Evolutionary conservation across 2,113 vertebrate genomes (phyloP), one percentile per base, ranked within the genome.

Genomic region (Galbula dea): DNA sequence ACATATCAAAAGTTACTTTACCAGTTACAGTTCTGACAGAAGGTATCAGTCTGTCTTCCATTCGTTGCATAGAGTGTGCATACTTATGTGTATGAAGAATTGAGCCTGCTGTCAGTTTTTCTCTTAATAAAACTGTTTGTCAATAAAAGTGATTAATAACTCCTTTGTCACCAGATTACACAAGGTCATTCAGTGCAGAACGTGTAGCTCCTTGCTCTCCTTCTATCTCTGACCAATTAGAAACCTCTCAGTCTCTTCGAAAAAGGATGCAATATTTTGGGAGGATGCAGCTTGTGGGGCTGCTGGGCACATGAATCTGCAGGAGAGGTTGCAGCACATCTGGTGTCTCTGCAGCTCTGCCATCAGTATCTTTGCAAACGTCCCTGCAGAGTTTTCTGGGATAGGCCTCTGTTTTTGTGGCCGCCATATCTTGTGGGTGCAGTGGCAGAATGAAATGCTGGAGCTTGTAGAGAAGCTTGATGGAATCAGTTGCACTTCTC

Each of bases 61-160:
- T 36, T 91, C 66, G 89, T 78, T 88, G 19, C 79, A 20, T 55
- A 63, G 69, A 67, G 52, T 75, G 36, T 48, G 43, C 29, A 19
- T 69, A 24, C 1, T 1, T 49, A 21, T 5, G 2, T 74, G 20
- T 72, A 45, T 80, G 88, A 85, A 39, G 93, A 91, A 85, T 80
- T 83, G 79, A 89, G 20, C n/a, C 34, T 69, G 72, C 75, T 74
- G 67, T 37, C 37, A 88, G 34, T 39, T 94, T 83, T 95, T 86
- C 79, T 91, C 16, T 88, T 91, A 54, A 46, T 76, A 77, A 85
- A 88, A 46, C 34, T 85, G 14, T 87, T 49, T 83, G 93, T 94
- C 95, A 93, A 26, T 90, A 86, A 63, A 83, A 89, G 65, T 80
- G 91, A 96, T 92, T 86, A 83, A 91, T 86, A 83, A 82, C 67